Base-by-base conservation (phyloP, 2,113 vertebrate species). In the Carassius gibelio region DNA sequence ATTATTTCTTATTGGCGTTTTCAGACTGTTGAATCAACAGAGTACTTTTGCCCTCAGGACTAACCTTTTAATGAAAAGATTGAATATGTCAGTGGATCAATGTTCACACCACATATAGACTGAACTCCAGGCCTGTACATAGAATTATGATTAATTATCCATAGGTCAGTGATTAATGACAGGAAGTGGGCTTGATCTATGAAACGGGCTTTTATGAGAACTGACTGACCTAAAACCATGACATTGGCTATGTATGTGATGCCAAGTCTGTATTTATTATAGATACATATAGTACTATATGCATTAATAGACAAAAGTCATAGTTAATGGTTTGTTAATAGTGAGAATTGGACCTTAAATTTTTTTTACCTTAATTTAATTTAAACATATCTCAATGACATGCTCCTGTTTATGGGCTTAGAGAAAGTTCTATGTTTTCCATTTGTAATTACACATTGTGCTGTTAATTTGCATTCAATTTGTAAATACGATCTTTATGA, bases 21-120 rank as follows among this genome's bases (percentile, higher is more conserved):
- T 52, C 45, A 15, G 59, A 48, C 48, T 81, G 55, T 61, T 80
- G 38, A 81, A 85, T 69, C 52, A 30, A 78, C n/a, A 26, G 34
- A 62, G 13, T 79, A 17, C 11, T 23, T 48, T 50, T 57, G n/a
- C 38, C 69, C 45, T 30, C 6, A 68, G 79, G n/a, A 52, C 21
- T n/a, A 50, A 81, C 13, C 62, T 81, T 15, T 81, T 68, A 13
- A 66, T 50, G 5, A 38, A 17, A 81, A 11, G 42, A 55, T 21
- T 38, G 5, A 48, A 83, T 57, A 55, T 45, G 17, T 7, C 30
- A 66, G 9, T 9, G 3, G 36, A 66, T 79, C 48, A 55, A 86
- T 50, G 21, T 78, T 57, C 68, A n/a, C 61, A 78, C 15, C 8
- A 68, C 55, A 52, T 59, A 74, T 42, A 72, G 62, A 77, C 26